A percentile compares a stretch with the other conserved stretches of the same genome.
phyloP scores from a whole-genome alignment of 2,113 vertebrate genomes.

The Dolichallabes microphthalmus region DNA sequence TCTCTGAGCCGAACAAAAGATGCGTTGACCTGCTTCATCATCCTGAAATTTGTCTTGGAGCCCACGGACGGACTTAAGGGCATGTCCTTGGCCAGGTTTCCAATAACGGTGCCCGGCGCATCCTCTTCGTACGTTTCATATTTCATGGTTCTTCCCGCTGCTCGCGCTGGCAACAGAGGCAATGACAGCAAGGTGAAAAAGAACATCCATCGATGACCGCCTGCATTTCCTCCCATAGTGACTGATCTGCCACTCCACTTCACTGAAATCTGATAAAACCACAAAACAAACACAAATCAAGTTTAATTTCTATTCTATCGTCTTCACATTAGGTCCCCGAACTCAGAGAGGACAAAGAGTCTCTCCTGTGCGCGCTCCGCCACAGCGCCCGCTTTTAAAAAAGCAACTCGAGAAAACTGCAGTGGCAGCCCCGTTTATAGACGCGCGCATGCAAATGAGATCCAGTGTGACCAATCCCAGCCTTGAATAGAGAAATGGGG shows the following conservation, averaged over 20 bases:
- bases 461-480: conserved; percentile 70
- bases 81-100: conserved; percentile 89
- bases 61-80: conserved; percentile 71
- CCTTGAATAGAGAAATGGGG: conserved; percentile 58
- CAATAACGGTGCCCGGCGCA: conserved; percentile 87
- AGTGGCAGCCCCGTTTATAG: conserved; percentile 81
- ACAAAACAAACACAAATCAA: conserved; percentile 39
- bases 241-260: conserved; percentile 48
- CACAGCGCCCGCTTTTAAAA: conserved; percentile 12
- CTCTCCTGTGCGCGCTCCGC: conserved; percentile 21
- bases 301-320: conserved; percentile 13
- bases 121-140: conserved; percentile 93
- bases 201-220: conserved; percentile 59
- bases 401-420: conserved; percentile 69
- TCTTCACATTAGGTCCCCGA: conserved; percentile 33
- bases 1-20: conserved; percentile 87
- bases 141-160: conserved; percentile 82
- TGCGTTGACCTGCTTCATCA: conserved; percentile 96
- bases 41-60: conserved; percentile 84
- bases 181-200: conserved; percentile 56
- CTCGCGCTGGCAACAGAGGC: conserved; percentile 56
- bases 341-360: conserved; percentile 54
- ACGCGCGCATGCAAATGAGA: conserved; percentile 87
- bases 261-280: conserved; percentile 27
- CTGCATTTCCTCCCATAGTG: conserved; percentile 47